Evolutionary conservation across 2,113 vertebrate species (phyloP).

Genomic region (Garra rufa): DNA sequence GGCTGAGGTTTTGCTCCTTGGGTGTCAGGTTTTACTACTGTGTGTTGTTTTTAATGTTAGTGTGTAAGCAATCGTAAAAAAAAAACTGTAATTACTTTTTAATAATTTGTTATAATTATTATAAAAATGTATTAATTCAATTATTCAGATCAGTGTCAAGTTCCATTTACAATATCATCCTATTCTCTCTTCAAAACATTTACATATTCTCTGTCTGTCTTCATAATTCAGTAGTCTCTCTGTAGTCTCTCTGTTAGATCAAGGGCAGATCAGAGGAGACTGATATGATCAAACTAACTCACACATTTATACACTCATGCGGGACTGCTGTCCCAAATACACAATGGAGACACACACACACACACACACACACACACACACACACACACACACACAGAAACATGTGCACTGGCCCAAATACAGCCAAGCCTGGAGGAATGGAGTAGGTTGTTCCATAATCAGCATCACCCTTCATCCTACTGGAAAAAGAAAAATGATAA

Average conservation of each 20-base stretch:
- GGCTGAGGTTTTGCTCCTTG: too few relatives aligned
- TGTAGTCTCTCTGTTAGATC: not conserved
- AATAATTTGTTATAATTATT: too few relatives aligned
- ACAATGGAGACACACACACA: slow-evolving; percentile 32
- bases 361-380: slow-evolving; percentile 11
- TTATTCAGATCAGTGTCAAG: too few relatives aligned
- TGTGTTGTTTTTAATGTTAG: too few relatives aligned
- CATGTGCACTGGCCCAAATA: not conserved
- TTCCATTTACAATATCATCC: too few relatives aligned
- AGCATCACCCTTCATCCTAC: not conserved
- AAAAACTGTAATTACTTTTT: too few relatives aligned
- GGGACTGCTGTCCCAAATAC: slow-evolving; percentile 8
- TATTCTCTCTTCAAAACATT: not conserved
- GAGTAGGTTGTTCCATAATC: not conserved
- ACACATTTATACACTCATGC: slow-evolving; percentile 24
- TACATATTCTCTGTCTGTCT: slow-evolving; percentile 13
- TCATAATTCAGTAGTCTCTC: slow-evolving; percentile 6
- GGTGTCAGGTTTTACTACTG: too few relatives aligned
- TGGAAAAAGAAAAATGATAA: slow-evolving; percentile 4
- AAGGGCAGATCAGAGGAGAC: not conserved
- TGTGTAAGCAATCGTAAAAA: too few relatives aligned
- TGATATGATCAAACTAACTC: not conserved
- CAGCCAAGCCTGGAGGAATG: not conserved
- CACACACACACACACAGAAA: not conserved
- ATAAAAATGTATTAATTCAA: too few relatives aligned